Evolutionary conservation across 2,113 vertebrate genomes (phyloP), one percentile per base, ranked within the genome.

Genomic region (Seriola aureovittata): DNA sequence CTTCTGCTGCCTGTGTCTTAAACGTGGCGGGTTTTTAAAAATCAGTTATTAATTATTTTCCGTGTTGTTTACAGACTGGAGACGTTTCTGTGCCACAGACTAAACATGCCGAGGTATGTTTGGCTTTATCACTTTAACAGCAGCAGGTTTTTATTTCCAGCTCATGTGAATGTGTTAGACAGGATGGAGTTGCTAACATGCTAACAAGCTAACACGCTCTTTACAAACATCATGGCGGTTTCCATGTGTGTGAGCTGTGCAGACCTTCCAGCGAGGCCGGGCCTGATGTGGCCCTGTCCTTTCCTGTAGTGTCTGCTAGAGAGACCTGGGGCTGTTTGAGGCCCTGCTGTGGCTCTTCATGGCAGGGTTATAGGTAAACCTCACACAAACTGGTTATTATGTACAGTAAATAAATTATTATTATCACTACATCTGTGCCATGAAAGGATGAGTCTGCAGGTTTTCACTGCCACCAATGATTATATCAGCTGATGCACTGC

Each of bases 261-360:
- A 94, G 92, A 82, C 83, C 60, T 68, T 77, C 89, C 92, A 90
- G 87, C 89, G 77, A 93, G 94, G 84, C 86, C 13, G 0, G 80
- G 86, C 88, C 93, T 88, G 63, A 14, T 0, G 93, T 95, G 94
- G 89, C 80, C 91, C 76, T 75, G 80, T 38, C 78, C 94, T 94
- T 94, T 95, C 94, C 94, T 95, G 16, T 36, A 46, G 85, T 12
- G 92, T 94, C 95, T 96, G 96, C 95, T 52, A 96, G 74, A 96
- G 55, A 90, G 11, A 77, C 0, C 4, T 71, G 96, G 63, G 93
- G 92, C 10, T 69, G 95, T 96, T 96, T 96, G 95, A 96, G 96
- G 95, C 94, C 93, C 90, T 72, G 91, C 92, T 71, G 86, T 90
- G 89, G 5, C 29, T 12, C 55, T 75, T 70, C 89, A 9, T 17